phyloP scores from a whole-genome alignment of 2,113 vertebrate species.

The Corythornis cristatus region DNA sequence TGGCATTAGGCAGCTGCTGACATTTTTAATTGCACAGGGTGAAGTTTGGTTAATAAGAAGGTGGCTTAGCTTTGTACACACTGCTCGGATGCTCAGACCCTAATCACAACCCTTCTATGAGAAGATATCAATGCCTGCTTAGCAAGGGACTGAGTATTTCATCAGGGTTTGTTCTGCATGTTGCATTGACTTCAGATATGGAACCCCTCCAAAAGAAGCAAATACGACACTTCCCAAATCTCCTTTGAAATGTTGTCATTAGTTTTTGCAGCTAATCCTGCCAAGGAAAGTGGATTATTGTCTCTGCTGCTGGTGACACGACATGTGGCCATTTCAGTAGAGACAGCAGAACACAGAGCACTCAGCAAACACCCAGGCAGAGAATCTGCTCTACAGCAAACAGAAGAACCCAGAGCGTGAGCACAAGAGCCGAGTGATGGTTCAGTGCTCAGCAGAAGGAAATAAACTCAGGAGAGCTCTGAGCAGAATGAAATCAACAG shows the following conservation, averaged over 20 bases:
- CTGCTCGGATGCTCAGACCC: too few relatives aligned
- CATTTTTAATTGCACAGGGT: too few relatives aligned
- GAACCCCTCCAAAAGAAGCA: not conserved
- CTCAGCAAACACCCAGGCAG: constrained; percentile 2
- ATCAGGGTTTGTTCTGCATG: not conserved
- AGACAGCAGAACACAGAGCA: not conserved
- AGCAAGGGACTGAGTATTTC: not conserved
- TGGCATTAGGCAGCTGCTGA: too few relatives aligned
- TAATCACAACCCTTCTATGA: too few relatives aligned
- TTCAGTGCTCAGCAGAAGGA: constrained; percentile 26
- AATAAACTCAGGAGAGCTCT: not conserved
- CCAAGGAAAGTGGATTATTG: not conserved
- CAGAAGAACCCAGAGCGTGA: not conserved
- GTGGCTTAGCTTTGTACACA: too few relatives aligned
- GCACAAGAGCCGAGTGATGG: not conserved
- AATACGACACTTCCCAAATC: not conserved
- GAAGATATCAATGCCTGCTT: too few relatives aligned
- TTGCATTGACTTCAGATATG: not conserved
- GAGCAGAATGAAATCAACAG: not conserved
- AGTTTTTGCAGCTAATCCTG: not conserved
- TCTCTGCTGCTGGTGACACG: not conserved
- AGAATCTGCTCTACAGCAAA: not conserved
- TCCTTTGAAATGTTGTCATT: not conserved
- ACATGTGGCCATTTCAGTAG: not conserved
- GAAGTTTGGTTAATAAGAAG: too few relatives aligned